A percentile compares a stretch with the other conserved stretches of the same genome.
These are phyloP conservation scores for Glaucopsyche alexis DNA, from an alignment of 2,888 invertebrate species.

Conservation along the genomic window DNA sequence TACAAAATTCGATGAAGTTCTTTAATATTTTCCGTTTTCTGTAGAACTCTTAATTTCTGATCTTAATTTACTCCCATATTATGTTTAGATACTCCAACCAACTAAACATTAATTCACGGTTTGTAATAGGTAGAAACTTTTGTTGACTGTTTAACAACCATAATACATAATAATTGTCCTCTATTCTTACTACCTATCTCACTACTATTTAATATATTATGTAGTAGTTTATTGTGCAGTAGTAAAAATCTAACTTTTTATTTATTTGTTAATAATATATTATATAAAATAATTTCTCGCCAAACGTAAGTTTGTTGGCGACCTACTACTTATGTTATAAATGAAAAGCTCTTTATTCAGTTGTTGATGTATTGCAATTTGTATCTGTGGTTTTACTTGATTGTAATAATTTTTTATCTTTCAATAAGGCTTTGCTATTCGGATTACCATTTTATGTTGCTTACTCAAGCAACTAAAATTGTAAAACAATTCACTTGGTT, in stretches of 20 bases:
- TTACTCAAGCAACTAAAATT: not conserved
- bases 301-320: no score
- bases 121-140: not conserved
- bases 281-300: no score
- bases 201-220: no score
- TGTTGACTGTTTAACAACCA: not conserved
- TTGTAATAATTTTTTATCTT: not conserved
- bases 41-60: not conserved
- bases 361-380: no score
- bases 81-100: not conserved
- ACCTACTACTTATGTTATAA: no score
- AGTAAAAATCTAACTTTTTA: no score
- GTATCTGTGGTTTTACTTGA: not conserved
- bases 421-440: no score
- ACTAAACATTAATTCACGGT: not conserved
- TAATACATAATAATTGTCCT: not conserved
- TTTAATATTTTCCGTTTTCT: not conserved
- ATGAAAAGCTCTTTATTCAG: no score
- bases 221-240: no score
- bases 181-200: not conserved
- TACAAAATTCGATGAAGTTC: not conserved
- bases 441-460: not conserved
- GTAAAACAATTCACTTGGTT: not conserved
- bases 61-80: no score
- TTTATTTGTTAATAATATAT: no score